Base-by-base conservation (phyloP, 2,888 invertebrate genomes). In the Mesorhabditis spiculigera region DNA sequence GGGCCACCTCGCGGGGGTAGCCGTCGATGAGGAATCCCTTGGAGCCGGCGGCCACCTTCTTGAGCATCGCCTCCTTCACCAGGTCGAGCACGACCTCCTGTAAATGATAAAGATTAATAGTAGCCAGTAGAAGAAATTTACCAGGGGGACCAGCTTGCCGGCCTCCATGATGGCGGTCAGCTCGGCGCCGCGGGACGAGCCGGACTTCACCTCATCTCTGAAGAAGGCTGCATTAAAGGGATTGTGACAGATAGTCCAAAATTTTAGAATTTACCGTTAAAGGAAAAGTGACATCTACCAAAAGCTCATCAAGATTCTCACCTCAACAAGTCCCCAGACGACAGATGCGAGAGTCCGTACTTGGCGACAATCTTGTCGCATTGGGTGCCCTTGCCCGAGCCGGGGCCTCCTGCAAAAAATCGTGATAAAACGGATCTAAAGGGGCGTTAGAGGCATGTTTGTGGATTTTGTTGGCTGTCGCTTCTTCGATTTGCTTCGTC, bases 1-100 rank as follows among this genome's bases (percentile, higher is more conserved):
- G 96, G 66, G 91, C 91, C 86, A 94, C 88, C 84, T 95, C 94
- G 70, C 96, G 89, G 0, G 97, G 97, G 86, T 93, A 97, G 0
- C 96, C 96, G 83, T 96, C 96, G 69, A 98, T 90, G 71, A 97
- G 90, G 71, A 95, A 91, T 4, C 95, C 95, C 78, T 91, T 92
- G 42, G 90, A 90, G 5, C 90, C 90, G 61, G 88, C 87, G 0
- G 89, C 87, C n/a, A 90, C 90, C 0, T 86, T 82, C 58, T 84
- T 81, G 67, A 86, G 69, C 87, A 97, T 94, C n/a, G 93, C 93
- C 81, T 88, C 90, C 71, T 92, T 91, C 66, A 96, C 89, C 63
- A 94, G 88, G 74, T 90, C 90, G 86, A 92, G 89, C 2, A 94
- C 91, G 61, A 92, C 89, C 45, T 93, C 93, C 85, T 91, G 89